Percentiles rank a stretch among this genome's conserved stretches.
Evolutionary conservation across 2,888 invertebrate genomes (phyloP).

Genomic region (Monopis laevigella): DNA sequence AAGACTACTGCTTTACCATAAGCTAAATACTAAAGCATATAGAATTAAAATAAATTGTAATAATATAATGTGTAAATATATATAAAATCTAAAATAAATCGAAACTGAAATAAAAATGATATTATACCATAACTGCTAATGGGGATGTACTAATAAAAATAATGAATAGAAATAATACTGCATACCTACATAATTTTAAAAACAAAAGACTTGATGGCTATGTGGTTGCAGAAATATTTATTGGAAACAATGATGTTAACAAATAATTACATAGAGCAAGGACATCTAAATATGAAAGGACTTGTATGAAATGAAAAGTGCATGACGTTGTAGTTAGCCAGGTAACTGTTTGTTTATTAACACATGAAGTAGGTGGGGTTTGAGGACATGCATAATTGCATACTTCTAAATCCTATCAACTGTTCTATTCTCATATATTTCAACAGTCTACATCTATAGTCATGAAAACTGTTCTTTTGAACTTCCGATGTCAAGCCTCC

Average conservation of each 20-base stretch:
- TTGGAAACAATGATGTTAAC: not conserved
- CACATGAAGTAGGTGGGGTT: conserved; percentile 62
- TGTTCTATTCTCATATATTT: conserved; percentile 28
- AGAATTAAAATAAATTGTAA: no score
- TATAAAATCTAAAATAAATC: no score
- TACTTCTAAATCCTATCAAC: conserved; percentile 44
- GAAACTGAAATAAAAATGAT: not conserved
- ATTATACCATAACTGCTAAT: not conserved
- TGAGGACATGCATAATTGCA: conserved; percentile 51
- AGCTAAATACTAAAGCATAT: conserved; percentile 2
- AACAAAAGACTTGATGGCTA: not conserved
- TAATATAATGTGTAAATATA: no score
- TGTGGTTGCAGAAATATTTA: conserved; percentile 6
- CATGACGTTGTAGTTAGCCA: conserved; percentile 49
- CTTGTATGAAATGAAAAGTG: conserved; percentile 21
- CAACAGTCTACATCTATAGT: conserved; percentile 52
- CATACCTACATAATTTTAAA: not conserved
- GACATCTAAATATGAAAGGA: not conserved
- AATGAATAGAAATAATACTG: conserved; percentile 4
- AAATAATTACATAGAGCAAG: not conserved
- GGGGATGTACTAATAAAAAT: no score
- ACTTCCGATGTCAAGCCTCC: conserved; percentile 46
- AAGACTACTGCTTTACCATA: no score
- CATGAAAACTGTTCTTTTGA: conserved; percentile 63
- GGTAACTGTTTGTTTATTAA: conserved; percentile 64